Evolutionary conservation across 2,113 vertebrate genomes (phyloP), one percentile per base, ranked within the genome.

Genomic region (Leptocoma aspasia): DNA sequence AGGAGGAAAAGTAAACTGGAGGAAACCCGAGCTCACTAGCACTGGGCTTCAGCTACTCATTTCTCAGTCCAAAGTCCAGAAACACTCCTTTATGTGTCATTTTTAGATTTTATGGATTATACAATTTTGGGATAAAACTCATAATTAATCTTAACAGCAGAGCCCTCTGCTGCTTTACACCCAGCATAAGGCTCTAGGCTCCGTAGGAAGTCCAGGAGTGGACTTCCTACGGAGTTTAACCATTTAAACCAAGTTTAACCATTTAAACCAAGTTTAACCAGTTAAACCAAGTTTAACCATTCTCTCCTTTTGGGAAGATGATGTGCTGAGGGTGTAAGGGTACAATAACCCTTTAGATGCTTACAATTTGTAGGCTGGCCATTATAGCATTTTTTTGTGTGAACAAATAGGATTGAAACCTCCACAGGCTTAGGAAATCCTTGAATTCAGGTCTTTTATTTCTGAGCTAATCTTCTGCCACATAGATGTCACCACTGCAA

Each of bases 311-410:
- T 21, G 5, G 71, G 19, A 4, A 3, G 27, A 33, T 6, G 26
- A 54, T 1, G 1, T 49, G 5, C 8, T 54, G n/a, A 26, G 31
- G 6, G 4, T 45, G 1, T 54, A 28, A 68, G 35, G 21, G 3
- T 21, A 54, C 0, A 0, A 21, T 18, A 31, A 20, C 2, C 5
- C 42, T 31, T 52, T 28, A 37, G 9, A 39, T 1, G 0, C 3
- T 44, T 68, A 19, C 15, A 53, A 13, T 44, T 68, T 60, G 5
- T 37, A 57, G 2, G 41, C 15, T 72, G 37, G 9, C 12, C 6
- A 30, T 79, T 44, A 5, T 12, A 64, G 10, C 5, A 23, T 13
- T 65, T 71, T 85, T 37, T 15, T 30, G 1, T 23, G 6, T 68
- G 27, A 76, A 33, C 1, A 76, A 50, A 69, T 23, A 69, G 20